Base-by-base conservation (phyloP, 2,113 vertebrate genomes). In the Oncorhynchus kisutch region DNA sequence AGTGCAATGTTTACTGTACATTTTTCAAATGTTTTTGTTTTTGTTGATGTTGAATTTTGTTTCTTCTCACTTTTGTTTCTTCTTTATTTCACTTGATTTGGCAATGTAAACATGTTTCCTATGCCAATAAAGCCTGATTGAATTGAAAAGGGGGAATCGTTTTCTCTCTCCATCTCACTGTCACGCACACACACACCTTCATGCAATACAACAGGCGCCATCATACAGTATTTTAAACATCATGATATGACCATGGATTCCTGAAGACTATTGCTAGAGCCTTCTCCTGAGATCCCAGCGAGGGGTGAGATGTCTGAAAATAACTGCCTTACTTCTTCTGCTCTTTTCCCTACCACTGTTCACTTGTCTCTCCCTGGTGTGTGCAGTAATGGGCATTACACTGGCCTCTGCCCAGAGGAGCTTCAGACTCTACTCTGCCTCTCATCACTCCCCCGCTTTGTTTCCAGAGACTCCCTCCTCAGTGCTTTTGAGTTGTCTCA, bases 381-480 rank as follows among this genome's bases (percentile, higher is more conserved):
- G 69, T 74, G 62, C 57, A 57, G 7, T 51, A 66, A 74, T 57
- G 59, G 74, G 65, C 70, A 73, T 54, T 72, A 72, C 65, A 71
- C 77, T 82, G 71, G 39, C 70, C 49, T 34, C 24, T 57, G 73
- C 60, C 31, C 66, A 68, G 29, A 68, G 66, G 66, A 31, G 66
- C 18, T 64, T 49, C 73, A 67, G 49, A 70, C 54, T 74, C 57
- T 68, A 71, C 66, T 59, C 77, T 75, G 74, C 67, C 75, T 72
- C 70, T 60, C 78, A 71, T 78, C 77, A 79, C 79, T 82, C 79
- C 48, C 39, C 66, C 64, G 39, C 81, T 83, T 78, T 78, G 73
- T 85, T 78, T 78, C 74, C 72, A 60, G 14, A 64, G 64, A 45
- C 80, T 75, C 67, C 60, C 59, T 5, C 31, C 71, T 73, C 78